Conservation (phyloP, 1,140 invertebrate genomes). For the Acromyrmex charruanus region DNA sequence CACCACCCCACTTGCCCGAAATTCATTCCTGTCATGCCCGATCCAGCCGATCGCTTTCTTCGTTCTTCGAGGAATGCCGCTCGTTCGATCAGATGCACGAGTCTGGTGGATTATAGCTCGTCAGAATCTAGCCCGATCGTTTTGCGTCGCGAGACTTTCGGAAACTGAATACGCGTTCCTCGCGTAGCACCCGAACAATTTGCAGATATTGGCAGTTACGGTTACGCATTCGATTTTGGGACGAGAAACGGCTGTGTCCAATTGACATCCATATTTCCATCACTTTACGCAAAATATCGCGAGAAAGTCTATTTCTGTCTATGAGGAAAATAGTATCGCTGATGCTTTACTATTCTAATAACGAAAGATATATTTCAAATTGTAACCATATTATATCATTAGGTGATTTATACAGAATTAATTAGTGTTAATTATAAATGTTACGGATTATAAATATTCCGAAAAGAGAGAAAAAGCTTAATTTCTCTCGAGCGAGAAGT, state of each 20-base stretch:
- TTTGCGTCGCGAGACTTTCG: constrained; percentile 58
- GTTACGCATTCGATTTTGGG: not conserved
- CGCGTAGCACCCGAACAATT: constrained; percentile 45
- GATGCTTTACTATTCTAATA: not conserved
- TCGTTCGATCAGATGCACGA: constrained; percentile 54
- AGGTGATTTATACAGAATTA: not conserved
- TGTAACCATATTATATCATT: not conserved
- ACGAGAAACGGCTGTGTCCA: not conserved
- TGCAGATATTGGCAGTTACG: constrained; percentile 31
- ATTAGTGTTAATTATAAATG: not conserved
- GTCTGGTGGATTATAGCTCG: constrained; percentile 52
- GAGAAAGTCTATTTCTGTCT: not conserved
- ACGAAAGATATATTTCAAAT: not conserved
- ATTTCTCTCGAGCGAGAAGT: not conserved
- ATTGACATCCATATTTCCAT: constrained; percentile 29
- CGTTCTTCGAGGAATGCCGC: constrained; percentile 58
- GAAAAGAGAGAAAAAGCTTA: not conserved
- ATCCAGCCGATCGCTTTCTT: constrained; percentile 59
- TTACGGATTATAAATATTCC: not conserved
- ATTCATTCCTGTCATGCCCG: constrained; percentile 65
- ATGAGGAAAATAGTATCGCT: not conserved
- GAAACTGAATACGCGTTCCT: constrained; percentile 44
- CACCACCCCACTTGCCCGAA: constrained; percentile 63
- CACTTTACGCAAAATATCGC: not conserved
- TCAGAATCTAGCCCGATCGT: constrained; percentile 47